A percentile compares a stretch with the other conserved stretches of the same genome.
Evolutionary conservation across 2,113 vertebrate species (phyloP).

Genomic region (Orycteropus afer): DNA sequence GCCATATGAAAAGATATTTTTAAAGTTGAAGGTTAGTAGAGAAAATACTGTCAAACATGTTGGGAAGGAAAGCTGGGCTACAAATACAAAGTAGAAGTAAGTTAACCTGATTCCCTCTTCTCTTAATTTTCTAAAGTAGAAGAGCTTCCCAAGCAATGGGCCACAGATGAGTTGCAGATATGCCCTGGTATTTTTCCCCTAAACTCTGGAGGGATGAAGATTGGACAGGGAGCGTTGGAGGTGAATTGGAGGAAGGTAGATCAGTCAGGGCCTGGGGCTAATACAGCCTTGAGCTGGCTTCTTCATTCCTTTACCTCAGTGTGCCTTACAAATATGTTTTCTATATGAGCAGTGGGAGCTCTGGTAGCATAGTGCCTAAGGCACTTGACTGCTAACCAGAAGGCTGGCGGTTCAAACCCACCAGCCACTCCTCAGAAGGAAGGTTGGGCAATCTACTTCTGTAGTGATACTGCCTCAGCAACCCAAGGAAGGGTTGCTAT

Average conservation of each 20-base stretch:
- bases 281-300: background rate
- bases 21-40: slow-evolving; percentile 41
- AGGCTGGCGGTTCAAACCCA: too few species aligned
- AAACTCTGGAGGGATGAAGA: background rate
- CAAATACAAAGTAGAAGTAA: background rate
- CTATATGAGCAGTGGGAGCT: too few species aligned
- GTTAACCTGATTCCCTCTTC: background rate
- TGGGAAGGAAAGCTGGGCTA: slow-evolving; percentile 43
- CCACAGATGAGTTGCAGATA: background rate
- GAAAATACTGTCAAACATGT: slow-evolving; percentile 6
- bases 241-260: background rate
- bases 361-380: too few species aligned
- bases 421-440: too few species aligned
- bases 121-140: slow-evolving; percentile 20
- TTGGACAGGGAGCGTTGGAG: background rate
- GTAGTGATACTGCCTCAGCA: too few species aligned
- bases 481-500: too few species aligned
- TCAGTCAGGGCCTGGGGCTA: background rate
- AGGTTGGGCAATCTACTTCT: too few species aligned
- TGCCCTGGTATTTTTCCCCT: background rate
- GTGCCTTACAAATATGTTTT: background rate
- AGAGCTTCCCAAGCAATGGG: background rate
- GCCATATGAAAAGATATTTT: slow-evolving; percentile 34
- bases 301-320: background rate
- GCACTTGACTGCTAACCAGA: too few species aligned